A percentile compares a stretch with the other conserved stretches of the same genome.
Conservation (phyloP, 37 sponge, comb jelly and placozoan species). For the Geodia barretti region DNA sequence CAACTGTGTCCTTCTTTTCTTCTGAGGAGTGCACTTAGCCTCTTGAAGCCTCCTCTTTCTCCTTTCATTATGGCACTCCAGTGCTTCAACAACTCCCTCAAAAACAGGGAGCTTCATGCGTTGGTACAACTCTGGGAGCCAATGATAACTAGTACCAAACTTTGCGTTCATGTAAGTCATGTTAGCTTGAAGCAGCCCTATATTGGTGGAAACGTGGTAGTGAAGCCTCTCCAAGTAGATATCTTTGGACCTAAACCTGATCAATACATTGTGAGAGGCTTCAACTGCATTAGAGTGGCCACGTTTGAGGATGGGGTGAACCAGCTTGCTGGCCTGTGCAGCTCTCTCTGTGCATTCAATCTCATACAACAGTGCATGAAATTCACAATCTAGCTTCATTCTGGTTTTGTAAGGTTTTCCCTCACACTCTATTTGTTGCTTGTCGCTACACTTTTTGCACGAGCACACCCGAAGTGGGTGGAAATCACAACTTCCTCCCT, state of each 20-base stretch:
- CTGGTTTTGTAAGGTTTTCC: slow-evolving; percentile 18
- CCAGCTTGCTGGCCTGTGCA: neutral
- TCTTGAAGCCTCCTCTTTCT: neutral
- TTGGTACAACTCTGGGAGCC: slow-evolving; percentile 18
- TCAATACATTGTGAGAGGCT: slow-evolving; percentile 15
- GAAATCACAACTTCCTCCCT: slow-evolving; percentile 29
- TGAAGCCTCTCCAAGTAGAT: slow-evolving; percentile 1
- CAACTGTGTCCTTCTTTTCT: no score
- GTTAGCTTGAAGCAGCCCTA: slow-evolving; percentile 12
- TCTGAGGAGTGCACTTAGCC: no score
- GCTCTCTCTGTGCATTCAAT: slow-evolving; percentile 29
- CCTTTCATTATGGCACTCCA: neutral
- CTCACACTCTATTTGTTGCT: slow-evolving; percentile 12
- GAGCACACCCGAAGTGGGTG: slow-evolving; percentile 10
- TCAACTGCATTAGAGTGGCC: slow-evolving; percentile 18
- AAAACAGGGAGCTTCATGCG: neutral
- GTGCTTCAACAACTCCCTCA: neutral
- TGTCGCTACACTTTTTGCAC: slow-evolving; percentile 17
- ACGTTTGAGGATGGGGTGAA: slow-evolving; percentile 8
- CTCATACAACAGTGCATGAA: slow-evolving; percentile 31
- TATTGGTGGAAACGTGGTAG: slow-evolving; percentile 11
- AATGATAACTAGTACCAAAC: slow-evolving; percentile 1
- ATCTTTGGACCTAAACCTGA: slow-evolving; percentile 4
- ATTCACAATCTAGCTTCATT: neutral
- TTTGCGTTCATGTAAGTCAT: neutral